Evolutionary conservation across 2,797 vertebrate species (phyloP).

Genomic region (Mallotus villosus): DNA sequence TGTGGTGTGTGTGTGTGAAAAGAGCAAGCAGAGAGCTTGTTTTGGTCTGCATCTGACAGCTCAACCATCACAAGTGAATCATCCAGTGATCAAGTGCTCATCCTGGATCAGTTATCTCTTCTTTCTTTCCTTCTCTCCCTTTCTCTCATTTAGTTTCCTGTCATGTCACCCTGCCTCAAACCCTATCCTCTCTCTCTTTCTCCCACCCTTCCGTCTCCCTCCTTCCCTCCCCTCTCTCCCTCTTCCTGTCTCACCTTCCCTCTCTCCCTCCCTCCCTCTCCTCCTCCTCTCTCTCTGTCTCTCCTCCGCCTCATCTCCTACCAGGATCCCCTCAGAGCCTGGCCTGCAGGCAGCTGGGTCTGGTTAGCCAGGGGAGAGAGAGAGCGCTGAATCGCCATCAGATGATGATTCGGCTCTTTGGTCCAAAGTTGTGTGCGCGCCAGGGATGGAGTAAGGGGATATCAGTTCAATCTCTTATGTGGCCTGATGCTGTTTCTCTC

Average conservation of each 20-base stretch:
- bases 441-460: not conserved
- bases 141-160: no score
- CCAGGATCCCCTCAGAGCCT: not conserved
- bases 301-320: not conserved
- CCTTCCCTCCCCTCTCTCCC: not conserved
- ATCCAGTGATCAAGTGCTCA: conserved; percentile 38
- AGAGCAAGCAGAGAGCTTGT: conserved; percentile 40
- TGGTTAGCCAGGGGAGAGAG: conserved; percentile 52
- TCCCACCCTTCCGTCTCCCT: no score
- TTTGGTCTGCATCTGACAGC: conserved; percentile 58
- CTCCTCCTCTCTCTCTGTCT: not conserved
- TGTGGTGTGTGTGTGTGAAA: not conserved
- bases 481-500: not conserved
- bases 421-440: not conserved
- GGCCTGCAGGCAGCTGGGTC: conserved; percentile 68
- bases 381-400: conserved; percentile 11
- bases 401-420: no score
- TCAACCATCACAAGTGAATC: conserved; percentile 62
- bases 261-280: no score
- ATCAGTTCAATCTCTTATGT: not conserved
- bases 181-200: not conserved
- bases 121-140: conserved; percentile 4
- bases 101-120: conserved; percentile 29
- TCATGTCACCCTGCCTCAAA: no score
- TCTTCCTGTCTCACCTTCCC: not conserved